Evolutionary conservation across 2,113 vertebrate species (phyloP), one percentile per base, ranked within the genome.

Genomic region (Notechis scutatus): DNA sequence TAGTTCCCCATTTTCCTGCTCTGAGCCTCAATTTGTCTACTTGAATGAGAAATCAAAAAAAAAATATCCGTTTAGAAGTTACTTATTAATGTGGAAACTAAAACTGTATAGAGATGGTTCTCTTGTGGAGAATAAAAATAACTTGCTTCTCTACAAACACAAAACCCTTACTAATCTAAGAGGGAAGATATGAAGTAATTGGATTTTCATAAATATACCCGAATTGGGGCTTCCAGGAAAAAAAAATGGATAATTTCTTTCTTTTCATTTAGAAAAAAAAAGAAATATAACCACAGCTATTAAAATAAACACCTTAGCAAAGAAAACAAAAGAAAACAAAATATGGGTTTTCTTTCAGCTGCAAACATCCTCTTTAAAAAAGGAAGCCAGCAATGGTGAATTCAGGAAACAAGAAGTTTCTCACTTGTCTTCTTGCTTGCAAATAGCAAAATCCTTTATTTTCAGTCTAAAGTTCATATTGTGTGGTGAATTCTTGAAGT

Each of bases 41-140:
- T 24, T 89, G 87, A 50, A 87, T 95, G 94, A 95, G 96, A 93
- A 96, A 94, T 87, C 8, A 1, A 8, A 54, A 92, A 93, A 96
- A 93, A 93, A 90, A 52, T 85, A 55, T 56, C 69, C 93, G 92
- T 50, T 56, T 91, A 95, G 92, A 96, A 91, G 94, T 96, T 97
- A 96, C 96, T 97, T 97, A 97, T 97, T 96, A 95, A 96, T 86
- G 74, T 93, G 94, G 87, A 91, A 94, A 89, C 8, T 85, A 20
- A 90, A 69, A 88, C 92, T 91, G 93, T 59, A 85, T 1, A 90
- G 55, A 45, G 85, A 50, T 29, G 54, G 0, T 29, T 89, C 93
- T 95, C 87, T 92, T 94, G 91, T 88, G 94, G 69, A 92, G 81
- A 56, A 93, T 93, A 94, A 90, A 96, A 97, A 93, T 54, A 69